Evolutionary conservation across 2,113 vertebrate genomes (phyloP), one percentile per base, ranked within the genome.

Genomic region (Lucifuga dentata): DNA sequence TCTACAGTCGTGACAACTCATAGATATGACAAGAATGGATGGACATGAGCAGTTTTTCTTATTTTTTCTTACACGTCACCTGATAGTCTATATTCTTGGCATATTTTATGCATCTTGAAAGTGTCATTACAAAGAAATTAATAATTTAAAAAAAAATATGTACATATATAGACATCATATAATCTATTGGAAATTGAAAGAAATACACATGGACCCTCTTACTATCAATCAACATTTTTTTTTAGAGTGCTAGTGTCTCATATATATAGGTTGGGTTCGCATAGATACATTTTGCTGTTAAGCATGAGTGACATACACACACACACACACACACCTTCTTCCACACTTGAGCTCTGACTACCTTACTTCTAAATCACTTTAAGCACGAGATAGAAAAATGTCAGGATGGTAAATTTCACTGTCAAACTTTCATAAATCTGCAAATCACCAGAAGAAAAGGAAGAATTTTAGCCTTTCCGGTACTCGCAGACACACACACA

Each of bases 21-120:
- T 8, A 52, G 32, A 58, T 56, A 13, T 41, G 32, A 70, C 12
- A 9, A 33, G 50, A 74, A 66, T 75, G 44, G 60, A 60, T 11
- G 4, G 17, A 19, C 11, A 13, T 29, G 26, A 24, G 35, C 43
- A 24, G 61, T 66, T 51, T 46, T 68, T 40, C 13, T 7, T 48
- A 36, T 40, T n/a, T n/a, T n/a, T n/a, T n/a, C n/a, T n/a, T n/a
- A n/a, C n/a, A n/a, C n/a, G n/a, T n/a, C n/a, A n/a, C n/a, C n/a
- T n/a, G n/a, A n/a, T n/a, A n/a, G n/a, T n/a, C n/a, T n/a, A n/a
- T n/a, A n/a, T n/a, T n/a, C n/a, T n/a, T n/a, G n/a, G n/a, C n/a
- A n/a, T n/a, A n/a, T n/a, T n/a, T n/a, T n/a, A n/a, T n/a, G n/a
- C n/a, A n/a, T n/a, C n/a, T n/a, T n/a, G n/a, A n/a, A n/a, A n/a